Evolutionary conservation across 1,140 invertebrate genomes (phyloP).

Genomic region (Drosophila pruinosa): DNA sequence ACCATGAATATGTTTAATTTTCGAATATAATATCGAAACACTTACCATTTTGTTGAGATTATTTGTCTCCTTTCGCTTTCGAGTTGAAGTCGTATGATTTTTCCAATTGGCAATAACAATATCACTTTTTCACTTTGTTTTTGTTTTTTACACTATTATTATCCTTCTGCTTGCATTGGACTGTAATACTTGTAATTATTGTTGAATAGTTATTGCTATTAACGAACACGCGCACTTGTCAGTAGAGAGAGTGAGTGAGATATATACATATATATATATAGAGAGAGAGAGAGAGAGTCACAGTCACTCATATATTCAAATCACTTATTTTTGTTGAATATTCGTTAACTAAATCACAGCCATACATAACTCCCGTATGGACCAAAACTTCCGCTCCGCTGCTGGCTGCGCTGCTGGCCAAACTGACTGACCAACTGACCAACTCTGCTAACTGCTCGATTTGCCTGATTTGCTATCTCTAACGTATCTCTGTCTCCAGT

Average conservation of each 20-base stretch:
- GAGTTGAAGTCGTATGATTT: constrained; percentile 8
- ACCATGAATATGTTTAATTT: not conserved
- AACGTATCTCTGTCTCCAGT: constrained; percentile 6
- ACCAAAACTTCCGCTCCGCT: constrained; percentile 4
- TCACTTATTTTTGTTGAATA: constrained; percentile 15
- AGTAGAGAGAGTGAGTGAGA: not conserved
- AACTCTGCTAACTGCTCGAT: constrained; percentile 12
- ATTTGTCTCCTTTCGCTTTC: not conserved
- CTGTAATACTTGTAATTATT: constrained; percentile 22
- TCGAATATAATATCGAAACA: not conserved
- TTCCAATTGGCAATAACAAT: not conserved
- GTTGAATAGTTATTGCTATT: constrained; percentile 17
- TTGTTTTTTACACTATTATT: constrained; percentile 18
- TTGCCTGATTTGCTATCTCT: constrained; percentile 3
- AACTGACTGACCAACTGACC: constrained; percentile 30
- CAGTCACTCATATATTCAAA: constrained; percentile 10
- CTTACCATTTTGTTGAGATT: constrained; percentile 57
- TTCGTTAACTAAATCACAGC: constrained; percentile 40
- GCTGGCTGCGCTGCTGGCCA: constrained; percentile 13
- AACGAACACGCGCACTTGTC: constrained; percentile 34
- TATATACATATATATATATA: not conserved
- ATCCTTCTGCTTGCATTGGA: constrained; percentile 34
- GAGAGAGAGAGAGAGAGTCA: not conserved
- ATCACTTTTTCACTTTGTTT: constrained; percentile 45
- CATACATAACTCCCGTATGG: constrained; percentile 25